Evolutionary conservation across 2,113 vertebrate genomes (phyloP), one percentile per base, ranked within the genome.

Genomic region (Ammodytes marinus): DNA sequence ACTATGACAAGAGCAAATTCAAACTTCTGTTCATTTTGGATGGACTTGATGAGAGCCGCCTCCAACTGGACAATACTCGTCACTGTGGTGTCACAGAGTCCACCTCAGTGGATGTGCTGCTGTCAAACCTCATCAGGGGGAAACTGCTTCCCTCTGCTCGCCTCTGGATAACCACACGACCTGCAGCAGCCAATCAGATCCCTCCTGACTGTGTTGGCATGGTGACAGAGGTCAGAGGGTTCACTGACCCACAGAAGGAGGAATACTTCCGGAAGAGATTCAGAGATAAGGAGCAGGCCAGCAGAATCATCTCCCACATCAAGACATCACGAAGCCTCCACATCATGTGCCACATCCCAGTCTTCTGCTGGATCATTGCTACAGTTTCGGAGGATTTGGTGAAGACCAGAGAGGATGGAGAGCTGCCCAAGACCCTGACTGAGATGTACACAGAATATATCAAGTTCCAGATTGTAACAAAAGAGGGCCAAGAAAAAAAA

Each of bases 21-120:
- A 80, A 55, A n/a, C 61, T 85, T 19, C 42, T 85, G n/a, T 85
- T 85, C 47, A 55, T 85, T 42, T 75, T 84, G 13, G 77, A 84
- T 15, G 82, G 82, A 35, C 82, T 84, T 58, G 82, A 84, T 14
- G 83, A 85, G 60, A 76, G 77, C 15, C 67, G 67, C 14, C 60
- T 80, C 37, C 35, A 61, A 12, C 67, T 85, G n/a, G 43, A 85
- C 13, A 35, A 72, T 46, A 8, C 47, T 37, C 6, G 27, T 27
- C 27, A 67, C 14, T 52, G 37, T 4, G 35, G 39, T 9, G 69
- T 65, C 13, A 27, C 27, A 27, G 27, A 27, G 27, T 27, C 27
- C 27, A 27, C 27, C 27, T 27, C 27, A 27, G 27, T 27, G 27
- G 27, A 27, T 27, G 27, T 27, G 27, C 27, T 27, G 27, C 27